phyloP scores from a whole-genome alignment of 2,888 invertebrate genomes.

The Archaeoteleia sp. region DNA sequence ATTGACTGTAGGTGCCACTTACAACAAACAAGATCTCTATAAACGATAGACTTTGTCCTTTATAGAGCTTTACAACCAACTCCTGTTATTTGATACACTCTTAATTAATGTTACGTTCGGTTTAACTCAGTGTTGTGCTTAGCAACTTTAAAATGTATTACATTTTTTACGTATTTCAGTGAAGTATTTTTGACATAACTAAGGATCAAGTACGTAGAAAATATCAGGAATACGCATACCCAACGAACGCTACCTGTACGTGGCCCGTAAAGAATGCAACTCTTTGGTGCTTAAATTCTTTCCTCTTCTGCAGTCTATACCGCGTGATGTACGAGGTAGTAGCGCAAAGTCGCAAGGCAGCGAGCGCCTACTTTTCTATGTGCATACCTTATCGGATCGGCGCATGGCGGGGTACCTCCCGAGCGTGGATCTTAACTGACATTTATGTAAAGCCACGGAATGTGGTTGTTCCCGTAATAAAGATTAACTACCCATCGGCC shows the following conservation, averaged over 20 bases:
- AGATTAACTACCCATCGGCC: slow-evolving; percentile 52
- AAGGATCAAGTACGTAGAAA: too few relatives aligned
- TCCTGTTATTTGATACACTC: too few relatives aligned
- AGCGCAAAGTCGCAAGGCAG: slow-evolving; percentile 43
- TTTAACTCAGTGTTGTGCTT: too few relatives aligned
- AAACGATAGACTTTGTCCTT: too few relatives aligned
- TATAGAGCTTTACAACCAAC: too few relatives aligned
- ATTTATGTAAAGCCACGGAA: slow-evolving; percentile 52
- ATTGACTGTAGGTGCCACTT: slow-evolving; percentile 11
- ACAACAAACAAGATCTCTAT: slow-evolving; percentile 5
- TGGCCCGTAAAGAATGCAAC: slow-evolving; percentile 5
- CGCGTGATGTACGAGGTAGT: slow-evolving; percentile 40
- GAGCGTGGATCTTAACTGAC: slow-evolving; percentile 55
- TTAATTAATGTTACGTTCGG: too few relatives aligned
- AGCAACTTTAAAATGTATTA: too few relatives aligned
- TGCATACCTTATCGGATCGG: slow-evolving; percentile 52
- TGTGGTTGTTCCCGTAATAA: slow-evolving; percentile 53
- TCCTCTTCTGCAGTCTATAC: slow-evolving; percentile 17
- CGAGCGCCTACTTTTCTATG: slow-evolving; percentile 50
- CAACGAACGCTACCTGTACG: not conserved
- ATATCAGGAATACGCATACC: too few relatives aligned
- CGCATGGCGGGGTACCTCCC: slow-evolving; percentile 29
- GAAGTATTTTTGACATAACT: too few relatives aligned
- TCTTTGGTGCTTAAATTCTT: slow-evolving; percentile 54
- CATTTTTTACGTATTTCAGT: too few relatives aligned